These are phyloP conservation scores for Odocoileus virginianus DNA, from an alignment of 2,113 vertebrate genomes.

Conservation along the genomic window DNA sequence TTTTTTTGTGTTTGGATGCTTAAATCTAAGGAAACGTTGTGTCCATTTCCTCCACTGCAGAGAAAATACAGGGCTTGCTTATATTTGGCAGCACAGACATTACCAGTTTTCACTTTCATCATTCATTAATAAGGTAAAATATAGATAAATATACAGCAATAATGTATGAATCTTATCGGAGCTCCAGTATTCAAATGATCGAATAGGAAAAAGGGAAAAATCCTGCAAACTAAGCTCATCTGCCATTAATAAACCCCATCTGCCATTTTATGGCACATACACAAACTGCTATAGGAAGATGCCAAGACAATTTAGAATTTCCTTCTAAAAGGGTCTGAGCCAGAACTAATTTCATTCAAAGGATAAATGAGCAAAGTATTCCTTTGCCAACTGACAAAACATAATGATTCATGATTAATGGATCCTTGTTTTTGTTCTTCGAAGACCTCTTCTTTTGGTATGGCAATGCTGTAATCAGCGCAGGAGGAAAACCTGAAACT, in stretches of 20 bases:
- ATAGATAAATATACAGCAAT: slow-evolving; percentile 17
- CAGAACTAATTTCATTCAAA: slow-evolving; percentile 84
- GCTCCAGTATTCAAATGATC: slow-evolving; percentile 59
- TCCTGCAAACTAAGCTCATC: slow-evolving; percentile 71
- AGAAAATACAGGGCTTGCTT: not conserved
- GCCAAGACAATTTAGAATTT: slow-evolving; percentile 84
- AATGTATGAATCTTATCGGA: slow-evolving; percentile 28
- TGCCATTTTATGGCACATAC: slow-evolving; percentile 79
- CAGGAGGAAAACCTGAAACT: slow-evolving; percentile 70
- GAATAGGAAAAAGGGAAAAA: slow-evolving; percentile 50
- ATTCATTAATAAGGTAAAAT: slow-evolving; percentile 40
- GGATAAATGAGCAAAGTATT: slow-evolving; percentile 85
- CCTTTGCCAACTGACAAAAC: slow-evolving; percentile 84
- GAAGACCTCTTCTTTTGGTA: slow-evolving; percentile 72
- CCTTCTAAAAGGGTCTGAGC: slow-evolving; percentile 76
- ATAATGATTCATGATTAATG: slow-evolving; percentile 87
- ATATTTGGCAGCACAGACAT: not conserved
- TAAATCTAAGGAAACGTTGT: not conserved
- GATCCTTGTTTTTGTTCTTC: slow-evolving; percentile 75
- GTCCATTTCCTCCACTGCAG: not conserved
- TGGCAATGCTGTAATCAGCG: slow-evolving; percentile 68
- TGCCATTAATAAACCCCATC: slow-evolving; percentile 83
- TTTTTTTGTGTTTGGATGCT: not conserved
- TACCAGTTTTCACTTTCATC: not conserved
- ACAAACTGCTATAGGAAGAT: slow-evolving; percentile 80